phyloP scores from a whole-genome alignment of 1,140 invertebrate species.

The Zaprionus taronus region DNA sequence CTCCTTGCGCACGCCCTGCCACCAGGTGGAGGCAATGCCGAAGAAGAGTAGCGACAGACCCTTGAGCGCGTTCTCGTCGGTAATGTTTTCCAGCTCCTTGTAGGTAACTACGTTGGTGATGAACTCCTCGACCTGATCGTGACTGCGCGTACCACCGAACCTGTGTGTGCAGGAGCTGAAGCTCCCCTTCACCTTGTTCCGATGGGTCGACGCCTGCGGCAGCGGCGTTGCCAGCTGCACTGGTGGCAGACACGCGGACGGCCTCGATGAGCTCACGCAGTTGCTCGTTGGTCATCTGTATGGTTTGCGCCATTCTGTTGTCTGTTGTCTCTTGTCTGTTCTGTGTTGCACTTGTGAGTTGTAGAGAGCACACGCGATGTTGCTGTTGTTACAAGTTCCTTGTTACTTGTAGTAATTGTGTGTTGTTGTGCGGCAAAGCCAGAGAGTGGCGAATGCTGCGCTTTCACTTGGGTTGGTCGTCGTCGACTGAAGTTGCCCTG shows the following conservation, averaged over 20 bases:
- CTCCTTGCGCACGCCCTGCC: constrained; percentile 84
- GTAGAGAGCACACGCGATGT: constrained; percentile 18
- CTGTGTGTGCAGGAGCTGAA: constrained; percentile 64
- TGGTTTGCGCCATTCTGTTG: constrained; percentile 44
- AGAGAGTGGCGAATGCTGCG: constrained; percentile 60
- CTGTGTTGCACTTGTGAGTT: not conserved
- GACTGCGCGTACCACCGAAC: constrained; percentile 66
- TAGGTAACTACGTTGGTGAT: constrained; percentile 67
- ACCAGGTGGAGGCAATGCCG: constrained; percentile 84
- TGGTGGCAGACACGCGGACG: constrained; percentile 47
- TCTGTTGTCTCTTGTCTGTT: no score
- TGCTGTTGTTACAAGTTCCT: constrained; percentile 18
- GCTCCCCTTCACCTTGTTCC: constrained; percentile 65
- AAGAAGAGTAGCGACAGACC: constrained; percentile 84
- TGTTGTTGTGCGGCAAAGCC: constrained; percentile 53
- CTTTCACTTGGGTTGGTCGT: constrained; percentile 44
- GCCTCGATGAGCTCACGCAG: constrained; percentile 65
- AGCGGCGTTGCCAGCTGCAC: constrained; percentile 49
- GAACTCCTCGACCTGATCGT: constrained; percentile 79
- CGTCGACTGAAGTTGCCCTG: constrained; percentile 41
- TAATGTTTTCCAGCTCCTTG: constrained; percentile 75
- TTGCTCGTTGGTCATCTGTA: constrained; percentile 75
- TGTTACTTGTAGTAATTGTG: not conserved
- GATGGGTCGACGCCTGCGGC: not conserved
- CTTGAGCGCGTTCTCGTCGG: constrained; percentile 81